Evolutionary conservation across 2,113 vertebrate genomes (phyloP).

Genomic region (Circaetus gallicus): DNA sequence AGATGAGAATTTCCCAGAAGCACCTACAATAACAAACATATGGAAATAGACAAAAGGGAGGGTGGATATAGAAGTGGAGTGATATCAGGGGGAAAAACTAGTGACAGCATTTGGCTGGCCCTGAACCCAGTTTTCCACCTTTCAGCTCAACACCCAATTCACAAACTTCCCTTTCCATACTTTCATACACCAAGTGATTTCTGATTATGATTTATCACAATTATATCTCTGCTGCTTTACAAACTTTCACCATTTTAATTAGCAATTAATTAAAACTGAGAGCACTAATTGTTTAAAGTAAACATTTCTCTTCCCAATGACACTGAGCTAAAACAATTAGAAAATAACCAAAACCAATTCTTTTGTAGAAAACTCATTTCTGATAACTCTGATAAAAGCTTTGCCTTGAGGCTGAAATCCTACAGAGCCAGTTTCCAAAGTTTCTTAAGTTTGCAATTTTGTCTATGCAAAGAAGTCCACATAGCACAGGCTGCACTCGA

Average conservation of each 20-base stretch:
- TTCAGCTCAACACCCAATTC: neutral
- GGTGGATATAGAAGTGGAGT: neutral
- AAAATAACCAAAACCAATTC: neutral
- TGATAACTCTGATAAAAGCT: neutral
- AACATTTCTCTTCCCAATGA: neutral
- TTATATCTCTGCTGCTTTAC: neutral
- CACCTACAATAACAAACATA: neutral
- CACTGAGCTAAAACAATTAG: neutral
- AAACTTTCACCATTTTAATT: constrained; percentile 4
- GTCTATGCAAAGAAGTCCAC: neutral
- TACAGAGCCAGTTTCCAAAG: neutral
- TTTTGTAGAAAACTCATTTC: neutral
- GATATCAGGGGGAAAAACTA: neutral
- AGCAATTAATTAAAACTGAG: constrained; percentile 18
- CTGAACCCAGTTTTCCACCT: neutral
- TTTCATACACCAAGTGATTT: neutral
- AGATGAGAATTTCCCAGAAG: neutral
- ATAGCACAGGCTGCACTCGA: neutral
- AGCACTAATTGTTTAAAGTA: neutral
- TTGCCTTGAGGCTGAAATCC: neutral
- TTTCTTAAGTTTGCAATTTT: neutral
- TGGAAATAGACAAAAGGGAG: neutral
- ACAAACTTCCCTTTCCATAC: neutral
- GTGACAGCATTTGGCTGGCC: neutral
- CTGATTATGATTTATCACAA: neutral